Evolutionary conservation across 2,888 invertebrate species (phyloP), one percentile per base, ranked within the genome.

Genomic region (Lepetodrilus schrolli): DNA sequence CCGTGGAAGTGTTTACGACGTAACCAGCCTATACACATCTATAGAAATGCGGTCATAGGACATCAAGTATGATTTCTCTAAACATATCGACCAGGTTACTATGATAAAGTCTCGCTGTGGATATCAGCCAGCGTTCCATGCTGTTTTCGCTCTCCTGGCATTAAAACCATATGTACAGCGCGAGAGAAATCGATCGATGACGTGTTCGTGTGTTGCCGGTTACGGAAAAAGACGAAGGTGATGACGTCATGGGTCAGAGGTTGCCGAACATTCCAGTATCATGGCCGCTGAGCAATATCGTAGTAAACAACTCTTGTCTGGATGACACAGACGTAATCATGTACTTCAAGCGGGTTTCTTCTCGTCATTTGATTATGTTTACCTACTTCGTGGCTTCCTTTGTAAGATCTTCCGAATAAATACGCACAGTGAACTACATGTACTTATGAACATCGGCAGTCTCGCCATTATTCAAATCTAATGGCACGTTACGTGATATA

Each of bases 191-290:
- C 58, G 58, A 58, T 17, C 58, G 58, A 23, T 58, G 26, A 30
- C 58, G 23, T 58, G 5, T 10, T 30, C 58, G 58, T 23, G 5
- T 30, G n/a, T 30, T 34, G 17, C 30, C 48, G 48, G 58, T 58
- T 34, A 34, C 58, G 58, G 58, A 58, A 58, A 58, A 30, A 58
- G 58, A 26, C 58, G 58, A 58, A 58, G 58, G 34, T 2, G 30
- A 30, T 58, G 58, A 58, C 58, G 58, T 58, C 43, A 43, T 13
- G 17, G 43, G 43, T 43, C 58, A 58, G 30, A 58, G 58, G 58
- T 58, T 34, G 17, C 17, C 30, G 58, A 58, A 58, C 26, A 23
- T 58, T 58, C 58, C 34, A 30, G 58, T 50, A 43, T n/a, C n/a
- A n/a, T 43, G 43, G 43, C 43, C 17, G 43, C 43, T 43, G 43